Base-by-base conservation (phyloP, 2,888 invertebrate genomes). In the Teleiodes luculella region DNA sequence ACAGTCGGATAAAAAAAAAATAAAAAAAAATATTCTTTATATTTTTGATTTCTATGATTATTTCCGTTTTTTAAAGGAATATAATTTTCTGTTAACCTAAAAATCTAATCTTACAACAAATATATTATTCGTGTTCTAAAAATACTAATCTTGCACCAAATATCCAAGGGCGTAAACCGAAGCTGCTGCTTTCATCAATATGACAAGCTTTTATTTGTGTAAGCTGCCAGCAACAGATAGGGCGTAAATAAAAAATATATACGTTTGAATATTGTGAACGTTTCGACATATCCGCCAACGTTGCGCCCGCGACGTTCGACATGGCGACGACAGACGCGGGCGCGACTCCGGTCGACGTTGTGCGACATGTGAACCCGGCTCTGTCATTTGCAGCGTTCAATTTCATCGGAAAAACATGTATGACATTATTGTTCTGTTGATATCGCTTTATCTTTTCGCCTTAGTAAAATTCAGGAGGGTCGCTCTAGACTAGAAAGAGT, bases 161-260 rank as follows among this genome's bases (percentile, higher is more conserved):
- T n/a, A n/a, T n/a, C n/a, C 10, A 33, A 3, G 33, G 4, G 3
- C 33, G 3, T n/a, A 33, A 2, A 8, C 11, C 39, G 18, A 16
- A 11, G 11, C 18, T 18, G 14, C 54, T 61, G 63, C 68, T 70
- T 71, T 74, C 72, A 68, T 62, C 74, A 70, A 66, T 37, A 61
- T 72, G 72, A 70, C 72, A 72, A 63, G 61, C 67, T 74, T 74
- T 71, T 81, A 72, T 83, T 82, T 78, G 74, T 78, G 70, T 74
- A 71, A 24, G 70, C 65, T 67, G 64, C 60, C 46, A 31, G 46
- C 24, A 41, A 11, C 13, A n/a, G 24, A 43, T 8, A 13, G 59
- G 63, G 59, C 58, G 61, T 63, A 61, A 62, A 60, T 64, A 65
- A 65, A 66, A 61, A 63, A 59, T 63, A 65, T 65, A 66, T n/a